Percentiles rank a stretch among this genome's conserved stretches.
These are phyloP conservation scores for Agonopterix heracliana DNA, from an alignment of 2,888 invertebrate genomes.

Conservation along the genomic window DNA sequence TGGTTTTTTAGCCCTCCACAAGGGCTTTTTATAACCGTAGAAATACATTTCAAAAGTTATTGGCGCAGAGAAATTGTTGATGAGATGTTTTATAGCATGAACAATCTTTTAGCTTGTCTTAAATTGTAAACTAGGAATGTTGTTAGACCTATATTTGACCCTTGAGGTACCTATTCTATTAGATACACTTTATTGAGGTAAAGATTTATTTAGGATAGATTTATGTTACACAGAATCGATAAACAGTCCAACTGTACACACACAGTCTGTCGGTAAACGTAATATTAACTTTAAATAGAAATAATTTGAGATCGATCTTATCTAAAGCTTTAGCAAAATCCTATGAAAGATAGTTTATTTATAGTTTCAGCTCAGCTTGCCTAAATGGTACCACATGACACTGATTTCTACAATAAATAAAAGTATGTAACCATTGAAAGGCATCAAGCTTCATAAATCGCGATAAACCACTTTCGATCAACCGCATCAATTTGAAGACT, in stretches of 20 bases:
- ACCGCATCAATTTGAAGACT: slow-evolving; percentile 45
- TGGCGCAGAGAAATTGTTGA: slow-evolving; percentile 10
- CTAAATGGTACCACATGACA: slow-evolving; percentile 14
- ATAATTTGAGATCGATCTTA: slow-evolving; percentile 2
- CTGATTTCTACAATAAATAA: slow-evolving; percentile 45
- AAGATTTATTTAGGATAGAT: too few relatives aligned
- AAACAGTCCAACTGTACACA: too few relatives aligned
- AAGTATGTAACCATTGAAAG: slow-evolving; percentile 28
- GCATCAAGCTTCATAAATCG: slow-evolving; percentile 16
- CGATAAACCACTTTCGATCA: slow-evolving; percentile 43
- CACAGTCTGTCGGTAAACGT: too few relatives aligned
- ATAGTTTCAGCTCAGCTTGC: neutral
- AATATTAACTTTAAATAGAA: too few relatives aligned
- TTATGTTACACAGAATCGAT: too few relatives aligned
- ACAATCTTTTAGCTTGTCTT: too few relatives aligned
- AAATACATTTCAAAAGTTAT: slow-evolving; percentile 15
- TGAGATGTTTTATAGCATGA: too few relatives aligned
- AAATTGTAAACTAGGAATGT: too few relatives aligned
- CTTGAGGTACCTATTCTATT: too few relatives aligned
- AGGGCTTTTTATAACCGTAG: slow-evolving; percentile 24
- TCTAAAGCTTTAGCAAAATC: slow-evolving; percentile 3
- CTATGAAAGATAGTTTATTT: neutral
- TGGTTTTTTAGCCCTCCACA: slow-evolving; percentile 37
- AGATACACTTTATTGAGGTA: too few relatives aligned
- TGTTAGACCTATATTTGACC: too few relatives aligned